Evolutionary conservation across 2,888 invertebrate genomes (phyloP), one percentile per base, ranked within the genome.

Genomic region (Machimus atricapillus): DNA sequence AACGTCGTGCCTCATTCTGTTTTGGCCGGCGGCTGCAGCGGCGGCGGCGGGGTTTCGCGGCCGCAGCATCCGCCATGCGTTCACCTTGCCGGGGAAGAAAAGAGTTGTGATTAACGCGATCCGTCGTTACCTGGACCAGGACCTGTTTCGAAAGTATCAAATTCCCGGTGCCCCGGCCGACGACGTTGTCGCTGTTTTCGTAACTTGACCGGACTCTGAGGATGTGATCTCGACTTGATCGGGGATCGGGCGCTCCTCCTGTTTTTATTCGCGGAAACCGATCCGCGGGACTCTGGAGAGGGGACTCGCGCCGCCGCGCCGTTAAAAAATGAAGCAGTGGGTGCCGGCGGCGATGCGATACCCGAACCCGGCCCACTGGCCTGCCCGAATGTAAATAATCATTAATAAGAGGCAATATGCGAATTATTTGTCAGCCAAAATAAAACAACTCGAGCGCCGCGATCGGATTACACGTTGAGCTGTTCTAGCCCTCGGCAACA

Each of bases 321-420:
- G n/a, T n/a, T 46, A 23, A 85, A 85, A 85, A 85, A 74, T 74
- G 74, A 85, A 85, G 4, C 74, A 56, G 85, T 85, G 66, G 23
- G 74, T 79, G 87, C 87, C 87, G 81, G 81, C 79, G 87, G 87
- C 87, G 85, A 85, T 79, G 76, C 58, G 74, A 74, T 79, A 86
- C 81, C 66, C 86, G 74, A n/a, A 86, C 81, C 66, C 86, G 74
- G 27, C 85, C 73, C 73, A 73, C 73, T 73, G 73, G 87, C 87
- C 81, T 87, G 87, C 34, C 79, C 81, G 83, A 87, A 87, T 87
- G 87, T 87, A 87, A 87, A 87, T 87, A 86, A 86, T 87, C 87
- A 87, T 87, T 87, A 87, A 87, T 87, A 86, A 74, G 74, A 74
- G 74, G 74, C 73, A 85, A 85, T 85, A 85, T 31, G 74, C 74